Evolutionary conservation across 1,140 invertebrate species (phyloP).

Genomic region (Harpegnathos saltator): DNA sequence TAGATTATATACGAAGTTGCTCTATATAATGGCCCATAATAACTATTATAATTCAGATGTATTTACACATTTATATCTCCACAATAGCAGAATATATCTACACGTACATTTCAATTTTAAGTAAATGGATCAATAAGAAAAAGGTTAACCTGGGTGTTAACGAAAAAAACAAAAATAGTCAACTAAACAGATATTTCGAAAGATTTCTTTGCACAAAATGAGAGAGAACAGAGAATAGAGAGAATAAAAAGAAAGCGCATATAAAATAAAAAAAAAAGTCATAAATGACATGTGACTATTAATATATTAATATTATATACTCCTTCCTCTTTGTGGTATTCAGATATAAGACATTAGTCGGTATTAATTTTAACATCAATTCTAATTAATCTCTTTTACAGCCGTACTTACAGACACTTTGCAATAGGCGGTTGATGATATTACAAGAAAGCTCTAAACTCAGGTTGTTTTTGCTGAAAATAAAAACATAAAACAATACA

Average conservation of each 20-base stretch:
- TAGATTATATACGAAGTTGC: slow-evolving; percentile 23
- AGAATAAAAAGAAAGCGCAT: neutral
- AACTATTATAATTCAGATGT: slow-evolving; percentile 11
- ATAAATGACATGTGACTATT: slow-evolving; percentile 22
- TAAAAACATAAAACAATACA: slow-evolving; percentile 45
- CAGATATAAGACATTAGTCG: neutral
- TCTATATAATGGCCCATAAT: slow-evolving; percentile 22
- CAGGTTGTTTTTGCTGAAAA: slow-evolving; percentile 61
- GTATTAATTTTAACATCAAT: neutral
- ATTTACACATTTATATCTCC: slow-evolving; percentile 36
- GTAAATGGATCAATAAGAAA: neutral
- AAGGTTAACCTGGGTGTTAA: neutral
- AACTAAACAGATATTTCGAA: neutral
- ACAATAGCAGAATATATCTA: neutral
- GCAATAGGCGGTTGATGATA: slow-evolving; percentile 28
- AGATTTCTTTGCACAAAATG: neutral
- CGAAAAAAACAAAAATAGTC: neutral
- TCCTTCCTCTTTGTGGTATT: slow-evolving; percentile 12
- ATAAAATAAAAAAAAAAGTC: slow-evolving; percentile 18
- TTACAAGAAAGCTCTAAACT: slow-evolving; percentile 52
- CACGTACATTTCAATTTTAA: neutral
- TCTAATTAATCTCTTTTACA: slow-evolving; percentile 39
- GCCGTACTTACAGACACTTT: slow-evolving; percentile 14
- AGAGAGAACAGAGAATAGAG: no score
- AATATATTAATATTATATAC: neutral